Conservation (phyloP, 2,888 invertebrate species). For the Scelioninae gen. 2 region DNA sequence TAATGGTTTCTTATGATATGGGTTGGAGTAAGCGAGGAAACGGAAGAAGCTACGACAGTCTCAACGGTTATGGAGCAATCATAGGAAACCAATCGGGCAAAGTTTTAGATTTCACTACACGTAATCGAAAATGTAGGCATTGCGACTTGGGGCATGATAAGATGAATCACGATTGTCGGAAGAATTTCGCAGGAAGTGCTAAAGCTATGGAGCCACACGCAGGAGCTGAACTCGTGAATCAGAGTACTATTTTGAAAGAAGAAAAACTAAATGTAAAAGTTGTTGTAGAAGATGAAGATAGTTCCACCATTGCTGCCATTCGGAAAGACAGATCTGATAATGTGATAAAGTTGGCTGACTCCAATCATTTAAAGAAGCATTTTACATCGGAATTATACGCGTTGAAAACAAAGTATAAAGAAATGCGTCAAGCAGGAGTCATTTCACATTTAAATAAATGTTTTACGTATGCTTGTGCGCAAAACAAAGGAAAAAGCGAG, state of each 20-base stretch:
- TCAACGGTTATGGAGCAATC: constrained; percentile 62
- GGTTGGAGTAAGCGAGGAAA: constrained; percentile 63
- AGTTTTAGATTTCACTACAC: constrained; percentile 61
- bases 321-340: constrained; percentile 39
- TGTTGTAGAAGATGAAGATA: constrained; percentile 64
- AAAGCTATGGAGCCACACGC: constrained; percentile 66
- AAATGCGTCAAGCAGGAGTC: constrained; percentile 52
- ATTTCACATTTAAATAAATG: constrained; percentile 57
- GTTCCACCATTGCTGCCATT: constrained; percentile 61
- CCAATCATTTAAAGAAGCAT: constrained; percentile 59
- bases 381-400: constrained; percentile 59
- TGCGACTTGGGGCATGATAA: constrained; percentile 59
- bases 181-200: constrained; percentile 64
- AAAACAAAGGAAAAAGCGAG: constrained; percentile 53
- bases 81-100: constrained; percentile 62
- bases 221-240: constrained; percentile 58
- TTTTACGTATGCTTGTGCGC: constrained; percentile 38
- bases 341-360: constrained; percentile 59
- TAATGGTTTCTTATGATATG: constrained; percentile 65
- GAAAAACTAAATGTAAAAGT: constrained; percentile 55
- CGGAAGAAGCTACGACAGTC: constrained; percentile 60
- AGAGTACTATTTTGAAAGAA: constrained; percentile 59
- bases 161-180: constrained; percentile 63
- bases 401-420: constrained; percentile 38
- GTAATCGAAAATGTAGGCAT: constrained; percentile 60